phyloP scores from a whole-genome alignment of 1,140 invertebrate genomes.

The Caenorhabditis briggsae region DNA sequence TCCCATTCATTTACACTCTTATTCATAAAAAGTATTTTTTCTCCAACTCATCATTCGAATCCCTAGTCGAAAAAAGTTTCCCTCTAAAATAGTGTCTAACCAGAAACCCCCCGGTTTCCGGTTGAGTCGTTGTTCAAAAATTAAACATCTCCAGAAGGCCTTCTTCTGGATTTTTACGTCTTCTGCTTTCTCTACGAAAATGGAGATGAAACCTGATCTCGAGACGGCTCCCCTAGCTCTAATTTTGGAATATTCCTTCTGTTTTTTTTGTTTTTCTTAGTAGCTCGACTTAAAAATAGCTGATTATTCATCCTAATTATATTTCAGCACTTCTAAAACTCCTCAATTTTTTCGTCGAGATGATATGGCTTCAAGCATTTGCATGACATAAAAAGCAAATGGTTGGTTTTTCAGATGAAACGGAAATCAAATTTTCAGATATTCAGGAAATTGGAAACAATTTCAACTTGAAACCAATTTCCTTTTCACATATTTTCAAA shows the following conservation, averaged over 20 bases:
- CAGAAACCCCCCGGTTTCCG: conserved; percentile 9
- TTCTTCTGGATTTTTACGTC: neutral
- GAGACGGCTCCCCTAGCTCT: neutral
- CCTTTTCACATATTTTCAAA: no score
- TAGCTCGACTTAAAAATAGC: no score
- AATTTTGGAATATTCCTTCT: conserved; percentile 8
- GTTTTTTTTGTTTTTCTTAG: no score
- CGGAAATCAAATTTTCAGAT: no score
- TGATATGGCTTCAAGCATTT: conserved; percentile 24
- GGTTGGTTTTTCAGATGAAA: no score
- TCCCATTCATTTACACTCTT: neutral
- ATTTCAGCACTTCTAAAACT: neutral
- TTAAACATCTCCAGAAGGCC: neutral
- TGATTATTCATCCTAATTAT: no score
- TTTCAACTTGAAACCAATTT: no score
- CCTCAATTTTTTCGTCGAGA: neutral
- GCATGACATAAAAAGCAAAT: neutral
- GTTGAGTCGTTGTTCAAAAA: conserved; percentile 15
- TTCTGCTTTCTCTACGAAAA: neutral
- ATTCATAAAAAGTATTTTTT: neutral
- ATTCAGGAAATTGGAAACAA: no score
- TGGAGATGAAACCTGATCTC: neutral
- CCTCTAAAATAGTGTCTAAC: neutral
- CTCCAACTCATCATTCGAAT: neutral
- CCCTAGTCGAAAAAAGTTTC: neutral